Conservation (phyloP, 1,140 invertebrate species). For the Heliconius hewitsoni region DNA sequence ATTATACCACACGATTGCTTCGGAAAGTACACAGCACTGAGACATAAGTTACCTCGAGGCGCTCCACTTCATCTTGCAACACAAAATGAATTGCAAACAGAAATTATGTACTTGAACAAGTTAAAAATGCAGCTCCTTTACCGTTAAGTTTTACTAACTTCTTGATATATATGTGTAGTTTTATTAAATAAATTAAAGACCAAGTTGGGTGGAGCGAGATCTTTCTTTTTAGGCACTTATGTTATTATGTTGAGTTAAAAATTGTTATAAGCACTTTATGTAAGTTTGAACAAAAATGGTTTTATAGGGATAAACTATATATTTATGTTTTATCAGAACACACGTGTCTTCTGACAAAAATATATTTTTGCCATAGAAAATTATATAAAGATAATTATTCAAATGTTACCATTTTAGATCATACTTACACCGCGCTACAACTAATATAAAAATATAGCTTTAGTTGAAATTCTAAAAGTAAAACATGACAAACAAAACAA, state of each 20-base stretch:
- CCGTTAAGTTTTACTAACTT: slow-evolving; percentile 4
- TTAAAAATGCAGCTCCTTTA: slow-evolving; percentile 9
- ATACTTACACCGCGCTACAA: no score
- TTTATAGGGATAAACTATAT: no score
- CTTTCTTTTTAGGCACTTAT: background rate
- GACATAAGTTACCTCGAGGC: slow-evolving; percentile 7
- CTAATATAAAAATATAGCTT: no score
- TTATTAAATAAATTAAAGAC: slow-evolving; percentile 9
- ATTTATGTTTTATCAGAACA: no score
- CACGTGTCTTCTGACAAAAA: no score
- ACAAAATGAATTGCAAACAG: slow-evolving; percentile 14
- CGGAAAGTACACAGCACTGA: slow-evolving; percentile 3
- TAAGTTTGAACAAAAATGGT: background rate
- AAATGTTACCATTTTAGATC: no score
- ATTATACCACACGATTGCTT: slow-evolving; percentile 6
- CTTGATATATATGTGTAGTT: background rate
- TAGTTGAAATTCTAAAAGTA: no score
- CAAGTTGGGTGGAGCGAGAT: background rate
- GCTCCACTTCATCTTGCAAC: slow-evolving; percentile 4
- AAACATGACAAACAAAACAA: no score
- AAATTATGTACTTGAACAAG: slow-evolving; percentile 12
- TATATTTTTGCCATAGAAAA: no score
- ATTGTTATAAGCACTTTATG: background rate
- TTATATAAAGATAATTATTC: no score
- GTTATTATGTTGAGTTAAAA: background rate